Percentiles rank a stretch among this genome's conserved stretches.
Conservation (phyloP, 2,888 invertebrate species). For the Rambutsinella grinnellia region DNA sequence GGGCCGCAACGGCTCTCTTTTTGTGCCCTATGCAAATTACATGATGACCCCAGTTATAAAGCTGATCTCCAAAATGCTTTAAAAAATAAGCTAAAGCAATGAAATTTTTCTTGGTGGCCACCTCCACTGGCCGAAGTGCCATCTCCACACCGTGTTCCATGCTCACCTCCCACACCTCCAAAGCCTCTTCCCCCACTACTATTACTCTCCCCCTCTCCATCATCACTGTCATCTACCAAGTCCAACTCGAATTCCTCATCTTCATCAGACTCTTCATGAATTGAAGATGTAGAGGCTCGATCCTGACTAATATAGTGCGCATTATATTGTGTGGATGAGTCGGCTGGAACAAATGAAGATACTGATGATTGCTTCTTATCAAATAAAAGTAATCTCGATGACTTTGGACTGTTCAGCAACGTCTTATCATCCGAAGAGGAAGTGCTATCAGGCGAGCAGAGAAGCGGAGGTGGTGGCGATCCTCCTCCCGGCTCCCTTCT, state of each 20-base stretch:
- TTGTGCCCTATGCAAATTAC: slow-evolving; percentile 49
- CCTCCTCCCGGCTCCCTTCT: background rate
- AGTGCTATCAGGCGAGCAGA: slow-evolving; percentile 63
- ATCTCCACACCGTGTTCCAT: slow-evolving; percentile 23
- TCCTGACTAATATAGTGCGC: slow-evolving; percentile 39
- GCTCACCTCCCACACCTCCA: slow-evolving; percentile 14
- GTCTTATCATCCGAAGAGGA: slow-evolving; percentile 63
- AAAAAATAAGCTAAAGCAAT: too few species aligned
- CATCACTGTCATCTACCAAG: slow-evolving; percentile 68
- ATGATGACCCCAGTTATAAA: background rate
- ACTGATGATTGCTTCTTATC: slow-evolving; percentile 33
- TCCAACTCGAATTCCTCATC: slow-evolving; percentile 69
- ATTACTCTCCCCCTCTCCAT: slow-evolving; percentile 55
- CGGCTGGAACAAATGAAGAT: slow-evolving; percentile 39
- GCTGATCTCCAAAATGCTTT: background rate
- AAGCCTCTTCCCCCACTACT: slow-evolving; percentile 16
- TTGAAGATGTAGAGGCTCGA: slow-evolving; percentile 32
- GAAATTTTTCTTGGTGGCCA: slow-evolving; percentile 86
- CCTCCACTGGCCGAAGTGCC: slow-evolving; percentile 74
- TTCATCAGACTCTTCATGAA: slow-evolving; percentile 72
- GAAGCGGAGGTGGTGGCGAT: slow-evolving; percentile 53
- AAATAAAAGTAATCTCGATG: slow-evolving; percentile 27
- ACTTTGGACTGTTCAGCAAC: slow-evolving; percentile 18
- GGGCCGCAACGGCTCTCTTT: slow-evolving; percentile 62
- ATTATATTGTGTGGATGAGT: slow-evolving; percentile 38